Percentiles rank a stretch among this genome's conserved stretches.
These are phyloP conservation scores for Tubulanus polymorphus DNA, from an alignment of 2,888 invertebrate species.

Conservation along the genomic window DNA sequence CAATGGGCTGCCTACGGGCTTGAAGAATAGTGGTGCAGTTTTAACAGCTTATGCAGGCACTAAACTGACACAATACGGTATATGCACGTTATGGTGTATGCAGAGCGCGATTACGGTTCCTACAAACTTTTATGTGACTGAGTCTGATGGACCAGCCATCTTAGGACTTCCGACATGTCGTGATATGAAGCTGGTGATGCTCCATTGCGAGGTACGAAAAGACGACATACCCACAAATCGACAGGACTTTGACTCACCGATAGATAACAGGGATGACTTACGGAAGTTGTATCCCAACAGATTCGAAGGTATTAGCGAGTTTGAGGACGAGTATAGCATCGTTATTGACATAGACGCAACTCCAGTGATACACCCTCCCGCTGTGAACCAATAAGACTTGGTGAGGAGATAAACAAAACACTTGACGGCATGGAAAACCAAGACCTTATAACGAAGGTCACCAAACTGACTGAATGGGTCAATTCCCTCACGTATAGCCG, in stretches of 20 bases:
- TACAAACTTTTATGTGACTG: conserved; percentile 14
- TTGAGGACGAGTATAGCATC: conserved; percentile 4
- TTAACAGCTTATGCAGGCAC: conserved; percentile 6
- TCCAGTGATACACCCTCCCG: conserved; percentile 11
- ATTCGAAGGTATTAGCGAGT: conserved; percentile 12
- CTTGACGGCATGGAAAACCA: conserved; percentile 13
- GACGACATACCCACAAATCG: neutral
- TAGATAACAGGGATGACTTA: conserved; percentile 2
- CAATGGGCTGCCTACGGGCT: neutral
- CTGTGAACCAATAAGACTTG: conserved; percentile 5
- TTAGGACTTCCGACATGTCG: conserved; percentile 14
- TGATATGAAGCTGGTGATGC: conserved; percentile 8
- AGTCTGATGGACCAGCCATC: conserved; percentile 13
- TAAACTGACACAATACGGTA: neutral
- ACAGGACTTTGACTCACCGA: conserved; percentile 1
- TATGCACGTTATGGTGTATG: no score
- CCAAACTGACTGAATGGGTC: conserved; percentile 12
- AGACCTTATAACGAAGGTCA: conserved; percentile 12
- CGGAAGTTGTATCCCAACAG: conserved; percentile 3
- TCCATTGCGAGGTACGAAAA: conserved; percentile 4
- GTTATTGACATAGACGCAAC: neutral
- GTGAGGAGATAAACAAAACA: conserved; percentile 8
- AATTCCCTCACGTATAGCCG: conserved; percentile 5
- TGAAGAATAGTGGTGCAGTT: neutral
- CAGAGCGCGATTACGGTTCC: neutral